A percentile compares a stretch with the other conserved stretches of the same genome.
phyloP scores from a whole-genome alignment of 2,113 vertebrate genomes.

The Hemiprocne comata region DNA sequence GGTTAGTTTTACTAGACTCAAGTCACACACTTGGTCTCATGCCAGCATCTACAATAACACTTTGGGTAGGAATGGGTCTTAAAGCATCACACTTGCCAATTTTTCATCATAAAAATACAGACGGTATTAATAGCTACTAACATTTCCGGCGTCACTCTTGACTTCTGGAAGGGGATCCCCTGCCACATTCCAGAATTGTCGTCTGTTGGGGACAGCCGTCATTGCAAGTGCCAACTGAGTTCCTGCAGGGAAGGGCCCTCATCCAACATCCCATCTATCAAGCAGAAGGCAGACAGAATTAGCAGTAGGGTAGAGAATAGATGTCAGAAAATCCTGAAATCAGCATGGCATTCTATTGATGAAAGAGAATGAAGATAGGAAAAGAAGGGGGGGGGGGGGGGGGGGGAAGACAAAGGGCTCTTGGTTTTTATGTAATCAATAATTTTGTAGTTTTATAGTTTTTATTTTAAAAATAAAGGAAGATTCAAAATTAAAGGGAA shows the following conservation, averaged over 20 bases:
- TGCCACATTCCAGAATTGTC: slow-evolving; percentile 53
- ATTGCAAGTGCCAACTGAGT: slow-evolving; percentile 28
- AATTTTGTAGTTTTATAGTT: background rate
- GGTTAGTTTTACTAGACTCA: background rate
- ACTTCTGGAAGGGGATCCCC: slow-evolving; percentile 73
- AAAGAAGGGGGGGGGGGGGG: background rate
- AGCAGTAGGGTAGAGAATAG: background rate
- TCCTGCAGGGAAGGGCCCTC: slow-evolving; percentile 31
- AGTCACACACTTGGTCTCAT: background rate
- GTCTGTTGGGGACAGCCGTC: slow-evolving; percentile 30
- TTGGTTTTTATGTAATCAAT: background rate
- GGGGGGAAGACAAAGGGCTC: background rate
- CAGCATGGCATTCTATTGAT: background rate
- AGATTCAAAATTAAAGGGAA: background rate
- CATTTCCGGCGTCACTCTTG: slow-evolving; percentile 61
- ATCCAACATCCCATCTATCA: slow-evolving; percentile 37
- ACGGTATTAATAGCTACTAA: slow-evolving; percentile 62
- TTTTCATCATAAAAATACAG: slow-evolving; percentile 54
- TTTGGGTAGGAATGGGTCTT: background rate
- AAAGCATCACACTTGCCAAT: slow-evolving; percentile 11
- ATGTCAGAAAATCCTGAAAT: slow-evolving; percentile 4
- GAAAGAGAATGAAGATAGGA: background rate
- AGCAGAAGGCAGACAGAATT: background rate
- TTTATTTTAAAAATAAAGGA: background rate
- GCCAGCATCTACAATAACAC: background rate